Evolutionary conservation across 2,888 invertebrate genomes (phyloP).

Genomic region (Brassicogethes aeneus): DNA sequence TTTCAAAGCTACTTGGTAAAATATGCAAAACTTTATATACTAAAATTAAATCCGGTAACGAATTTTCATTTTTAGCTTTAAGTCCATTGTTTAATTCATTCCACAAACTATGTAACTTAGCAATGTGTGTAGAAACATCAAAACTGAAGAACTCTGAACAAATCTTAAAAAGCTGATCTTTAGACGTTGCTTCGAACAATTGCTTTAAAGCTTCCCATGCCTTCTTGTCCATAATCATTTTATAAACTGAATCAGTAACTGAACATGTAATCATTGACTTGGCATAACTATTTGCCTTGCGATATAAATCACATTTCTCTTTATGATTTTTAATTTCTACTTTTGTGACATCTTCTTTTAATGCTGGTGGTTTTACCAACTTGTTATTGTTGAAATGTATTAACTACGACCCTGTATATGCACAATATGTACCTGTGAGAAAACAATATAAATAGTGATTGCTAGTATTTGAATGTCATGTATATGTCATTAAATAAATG

Average conservation of each 20-base stretch:
- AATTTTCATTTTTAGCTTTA: constrained; percentile 16
- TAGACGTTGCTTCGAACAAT: too few species aligned
- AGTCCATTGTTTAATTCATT: constrained; percentile 18
- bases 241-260: constrained; percentile 26
- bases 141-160: constrained; percentile 28
- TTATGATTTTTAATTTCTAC: constrained; percentile 4
- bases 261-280: constrained; percentile 29
- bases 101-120: constrained; percentile 16
- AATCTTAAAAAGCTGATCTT: constrained; percentile 29
- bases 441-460: too few species aligned
- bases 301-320: constrained; percentile 9
- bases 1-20: constrained; percentile 12
- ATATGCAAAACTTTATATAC: too few species aligned
- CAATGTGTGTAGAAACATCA: constrained; percentile 18
- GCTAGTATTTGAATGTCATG: too few species aligned
- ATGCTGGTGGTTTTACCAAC: constrained; percentile 18
- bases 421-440: too few species aligned
- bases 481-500: too few species aligned
- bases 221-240: too few species aligned
- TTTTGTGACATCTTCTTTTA: constrained; percentile 10
- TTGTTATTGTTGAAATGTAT: too few species aligned
- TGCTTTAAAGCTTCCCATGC: too few species aligned
- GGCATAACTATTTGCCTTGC: constrained; percentile 30
- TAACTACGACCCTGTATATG: too few species aligned
- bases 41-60: constrained; percentile 18